phyloP scores from a whole-genome alignment of 2,797 vertebrate genomes.

The Nasua narica region DNA sequence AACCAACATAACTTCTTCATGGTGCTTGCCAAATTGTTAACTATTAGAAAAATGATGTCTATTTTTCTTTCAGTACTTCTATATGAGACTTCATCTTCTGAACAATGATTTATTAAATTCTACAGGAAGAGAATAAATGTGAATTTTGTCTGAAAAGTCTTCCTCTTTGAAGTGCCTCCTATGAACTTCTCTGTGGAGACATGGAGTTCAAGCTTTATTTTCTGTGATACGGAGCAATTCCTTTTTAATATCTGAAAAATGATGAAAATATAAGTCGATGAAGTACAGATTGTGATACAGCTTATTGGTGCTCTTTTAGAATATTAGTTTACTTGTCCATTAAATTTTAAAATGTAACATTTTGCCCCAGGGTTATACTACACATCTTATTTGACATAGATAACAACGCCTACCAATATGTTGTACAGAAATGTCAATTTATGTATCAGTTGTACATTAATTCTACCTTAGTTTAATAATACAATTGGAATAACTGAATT shows the following conservation, averaged over 20 bases:
- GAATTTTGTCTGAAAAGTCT: not conserved
- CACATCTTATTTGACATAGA: not conserved
- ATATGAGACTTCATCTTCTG: not conserved
- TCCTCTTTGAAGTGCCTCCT: not conserved
- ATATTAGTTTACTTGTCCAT: not conserved
- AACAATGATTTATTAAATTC: not conserved
- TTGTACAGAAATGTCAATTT: not conserved
- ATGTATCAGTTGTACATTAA: not conserved
- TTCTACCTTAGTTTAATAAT: constrained; percentile 32
- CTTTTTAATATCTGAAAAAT: not conserved
- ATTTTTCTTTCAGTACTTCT: not conserved
- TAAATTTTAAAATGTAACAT: constrained; percentile 33
- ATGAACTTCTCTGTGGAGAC: not conserved
- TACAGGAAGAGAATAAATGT: not conserved
- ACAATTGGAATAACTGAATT: constrained; percentile 20
- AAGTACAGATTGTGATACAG: not conserved
- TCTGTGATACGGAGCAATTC: not conserved
- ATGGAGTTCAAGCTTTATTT: not conserved
- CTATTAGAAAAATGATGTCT: not conserved
- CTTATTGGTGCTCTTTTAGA: not conserved
- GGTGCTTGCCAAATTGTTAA: not conserved
- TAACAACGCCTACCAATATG: not conserved
- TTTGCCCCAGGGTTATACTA: not conserved
- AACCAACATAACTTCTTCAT: not conserved
- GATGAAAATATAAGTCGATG: not conserved